Evolutionary conservation across 2,797 vertebrate genomes (phyloP), one percentile per base, ranked within the genome.

Genomic region (Trachops cirrhosus): DNA sequence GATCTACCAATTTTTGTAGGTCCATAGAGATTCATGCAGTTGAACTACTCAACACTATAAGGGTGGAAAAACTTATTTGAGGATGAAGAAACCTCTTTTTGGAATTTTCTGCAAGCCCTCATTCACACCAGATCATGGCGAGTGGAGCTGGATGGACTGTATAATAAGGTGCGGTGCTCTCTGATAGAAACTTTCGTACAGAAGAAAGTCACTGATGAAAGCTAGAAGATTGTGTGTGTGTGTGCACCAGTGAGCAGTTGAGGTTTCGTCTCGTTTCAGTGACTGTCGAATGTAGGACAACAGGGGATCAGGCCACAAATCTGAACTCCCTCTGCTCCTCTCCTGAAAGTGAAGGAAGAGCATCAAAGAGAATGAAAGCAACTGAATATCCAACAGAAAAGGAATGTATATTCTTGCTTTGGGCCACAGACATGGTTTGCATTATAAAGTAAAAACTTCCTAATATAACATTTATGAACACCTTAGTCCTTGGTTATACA

Each of bases 281-380:
- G 97, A 95, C 97, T 98, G 73, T 54, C 98, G 99, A 98, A 98
- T 94, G 97, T 97, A 96, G 96, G 96, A 97, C 98, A 98, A 96
- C 96, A 89, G 95, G 95, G 93, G 98, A 98, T 92, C 84, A 91
- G 86, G 96, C 94, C 98, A 98, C 95, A 97, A 98, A 97, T 97
- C 96, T 93, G 89, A 98, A 96, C 97, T 98, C 97, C 98, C 98
- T 95, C 70, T 95, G 96, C 98, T 98, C 96, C 97, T 83, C 71
- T 97, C 93, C 98, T 97, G 98, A 97, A 98, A 98, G 97, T 90
- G 94, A 98, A 97, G 97, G 96, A 96, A 98, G 95, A 95, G 80
- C 98, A 98, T 98, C 98, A 98, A 99, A 99, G 98, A 97, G 98
- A 99, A 98, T 98, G 96, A 99, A 98, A 98, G 97, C 96, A 91